A percentile compares a stretch with the other conserved stretches of the same genome.
Conservation (phyloP, 2,888 invertebrate genomes). For the Smittia aterrima region DNA sequence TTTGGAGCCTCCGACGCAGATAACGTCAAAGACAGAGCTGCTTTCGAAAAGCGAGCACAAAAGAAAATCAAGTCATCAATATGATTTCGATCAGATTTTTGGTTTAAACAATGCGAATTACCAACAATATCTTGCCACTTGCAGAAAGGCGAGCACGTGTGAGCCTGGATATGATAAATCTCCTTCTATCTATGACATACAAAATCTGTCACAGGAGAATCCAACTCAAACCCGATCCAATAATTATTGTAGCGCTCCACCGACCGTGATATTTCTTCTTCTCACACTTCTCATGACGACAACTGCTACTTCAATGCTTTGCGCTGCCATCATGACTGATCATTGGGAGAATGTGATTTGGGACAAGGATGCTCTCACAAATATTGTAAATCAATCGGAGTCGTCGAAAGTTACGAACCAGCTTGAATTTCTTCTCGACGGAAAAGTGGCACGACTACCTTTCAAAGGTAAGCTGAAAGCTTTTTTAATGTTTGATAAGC, state of each 20-base stretch:
- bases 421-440: slow-evolving; percentile 74
- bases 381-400: slow-evolving; percentile 60
- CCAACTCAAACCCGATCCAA: slow-evolving; percentile 8
- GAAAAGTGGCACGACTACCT: slow-evolving; percentile 66
- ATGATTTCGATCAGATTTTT: slow-evolving; percentile 53
- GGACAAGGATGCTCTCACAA: slow-evolving; percentile 63
- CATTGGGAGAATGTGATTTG: slow-evolving; percentile 88
- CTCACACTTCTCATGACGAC: slow-evolving; percentile 65
- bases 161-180: slow-evolving; percentile 17
- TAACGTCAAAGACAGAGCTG: slow-evolving; percentile 23
- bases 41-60: slow-evolving; percentile 2
- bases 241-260: slow-evolving; percentile 46
- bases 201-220: not conserved
- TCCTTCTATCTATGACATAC: slow-evolving; percentile 34
- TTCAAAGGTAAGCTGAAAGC: slow-evolving; percentile 47
- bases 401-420: slow-evolving; percentile 52
- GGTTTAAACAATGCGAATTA: slow-evolving; percentile 45
- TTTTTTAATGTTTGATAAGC: not conserved
- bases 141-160: slow-evolving; percentile 11
- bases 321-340: slow-evolving; percentile 84
- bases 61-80: slow-evolving; percentile 47
- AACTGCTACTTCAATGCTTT: slow-evolving; percentile 76
- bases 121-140: slow-evolving; percentile 21
- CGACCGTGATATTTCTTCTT: slow-evolving; percentile 52
- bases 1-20: not conserved